A percentile compares a stretch with the other conserved stretches of the same genome.
Evolutionary conservation across 2,797 vertebrate species (phyloP).

Genomic region (Nothura maculosa): DNA sequence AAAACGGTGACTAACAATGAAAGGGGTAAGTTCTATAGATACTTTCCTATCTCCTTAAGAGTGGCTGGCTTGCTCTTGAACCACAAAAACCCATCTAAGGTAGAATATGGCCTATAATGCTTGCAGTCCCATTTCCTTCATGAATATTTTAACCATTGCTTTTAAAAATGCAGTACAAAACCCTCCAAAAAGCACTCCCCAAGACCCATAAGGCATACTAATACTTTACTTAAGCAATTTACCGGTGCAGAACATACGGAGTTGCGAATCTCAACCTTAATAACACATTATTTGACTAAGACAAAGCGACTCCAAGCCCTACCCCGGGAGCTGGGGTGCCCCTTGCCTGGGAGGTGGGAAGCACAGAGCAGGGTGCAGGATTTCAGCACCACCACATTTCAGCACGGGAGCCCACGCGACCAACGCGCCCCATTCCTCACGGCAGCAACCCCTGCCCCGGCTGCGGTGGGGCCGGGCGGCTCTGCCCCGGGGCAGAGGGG

Average conservation of each 20-base stretch:
- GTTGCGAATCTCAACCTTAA: rapidly evolving
- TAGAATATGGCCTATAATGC: rapidly evolving
- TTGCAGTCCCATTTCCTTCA: neutral
- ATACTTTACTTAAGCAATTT: rapidly evolving
- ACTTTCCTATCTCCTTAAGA: rapidly evolving
- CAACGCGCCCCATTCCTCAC: too few species aligned
- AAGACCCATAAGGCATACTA: rapidly evolving
- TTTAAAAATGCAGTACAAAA: rapidly evolving
- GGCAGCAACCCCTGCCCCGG: too few species aligned
- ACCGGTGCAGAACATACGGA: too few species aligned
- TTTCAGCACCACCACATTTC: rapidly evolving
- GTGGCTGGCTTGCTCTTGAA: neutral
- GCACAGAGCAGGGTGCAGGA: rapidly evolving
- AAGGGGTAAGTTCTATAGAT: neutral
- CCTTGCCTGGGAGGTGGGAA: rapidly evolving
- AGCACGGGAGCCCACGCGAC: neutral
- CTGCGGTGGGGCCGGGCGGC: too few species aligned
- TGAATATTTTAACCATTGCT: rapidly evolving
- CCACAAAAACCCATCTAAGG: neutral
- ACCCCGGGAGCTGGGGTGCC: rapidly evolving
- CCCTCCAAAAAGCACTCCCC: neutral
- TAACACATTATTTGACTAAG: rapidly evolving
- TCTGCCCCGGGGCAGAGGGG: too few species aligned
- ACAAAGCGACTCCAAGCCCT: rapidly evolving
- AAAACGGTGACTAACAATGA: neutral